Base-by-base conservation (phyloP, 2,113 vertebrate species). In the Burhinus oedicnemus region DNA sequence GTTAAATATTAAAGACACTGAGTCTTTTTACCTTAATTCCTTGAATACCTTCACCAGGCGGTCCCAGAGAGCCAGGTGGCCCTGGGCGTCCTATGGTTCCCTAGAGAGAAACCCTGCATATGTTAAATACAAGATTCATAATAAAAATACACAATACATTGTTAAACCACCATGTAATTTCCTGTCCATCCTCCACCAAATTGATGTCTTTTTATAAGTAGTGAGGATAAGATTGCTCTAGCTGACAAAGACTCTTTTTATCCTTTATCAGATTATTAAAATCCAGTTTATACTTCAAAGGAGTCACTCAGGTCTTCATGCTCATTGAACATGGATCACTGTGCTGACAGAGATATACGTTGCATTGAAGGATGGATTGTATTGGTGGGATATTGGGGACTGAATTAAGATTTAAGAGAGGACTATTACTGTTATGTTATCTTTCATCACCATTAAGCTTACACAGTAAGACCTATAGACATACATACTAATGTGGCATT, bases 21-120 rank as follows among this genome's bases (percentile, higher is more conserved):
- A 81, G 32, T 70, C 27, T 71, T 58, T 87, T 82, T 98, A 99
- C 99, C 98, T 99, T 99, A 91, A 97, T 96, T 64, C 99, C 99
- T 97, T 99, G 99, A 97, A 99, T 97, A 80, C 99, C 98, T 96
- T 99, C 98, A 75, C 99, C 99, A 69, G 97, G 97, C 89, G 98
- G 98, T 88, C 99, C 99, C 75, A 75, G 42, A 90, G 98, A 97
- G n/a, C 99, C 99, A 75, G 97, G 94, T 52, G 96, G 96, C 54
- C 99, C 99, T 95, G 97, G 91, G 26, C 98, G 98, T 76, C 99
- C 99, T 69, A 75, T 47, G 94, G 97, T 97, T 86, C 99, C 99
- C 99, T 99, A 95, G 74, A 91, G 44, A 88, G 70, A 70, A 91
- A 81, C 22, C 6, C 23, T 58, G 25, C 61, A 82, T 55, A 42